Percentiles rank a stretch among this genome's conserved stretches.
Conservation (phyloP, 2,113 vertebrate genomes). For the Macrotus californicus region DNA sequence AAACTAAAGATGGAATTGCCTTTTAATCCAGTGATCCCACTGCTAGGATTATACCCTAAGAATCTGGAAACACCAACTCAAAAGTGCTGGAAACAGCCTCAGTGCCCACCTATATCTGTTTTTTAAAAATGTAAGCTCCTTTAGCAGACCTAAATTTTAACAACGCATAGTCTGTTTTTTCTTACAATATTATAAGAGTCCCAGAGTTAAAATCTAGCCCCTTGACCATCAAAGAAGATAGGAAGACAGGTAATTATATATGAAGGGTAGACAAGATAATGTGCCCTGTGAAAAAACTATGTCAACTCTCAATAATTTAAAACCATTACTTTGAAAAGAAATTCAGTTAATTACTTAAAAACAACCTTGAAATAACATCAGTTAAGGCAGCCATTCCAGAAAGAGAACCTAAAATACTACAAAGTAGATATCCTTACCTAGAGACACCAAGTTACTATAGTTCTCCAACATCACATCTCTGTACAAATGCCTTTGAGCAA, state of each 20-base stretch:
- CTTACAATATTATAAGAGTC: background rate
- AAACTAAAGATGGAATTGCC: too few species aligned
- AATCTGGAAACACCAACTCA: too few species aligned
- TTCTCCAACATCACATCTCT: slow-evolving; percentile 66
- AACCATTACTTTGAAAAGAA: slow-evolving; percentile 28
- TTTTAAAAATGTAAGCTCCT: background rate
- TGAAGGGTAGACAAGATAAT: background rate
- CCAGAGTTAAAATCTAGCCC: background rate
- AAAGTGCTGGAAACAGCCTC: too few species aligned
- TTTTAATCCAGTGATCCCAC: too few species aligned
- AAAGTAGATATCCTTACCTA: slow-evolving; percentile 39
- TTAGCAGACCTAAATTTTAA: background rate
- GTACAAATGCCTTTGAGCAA: slow-evolving; percentile 51
- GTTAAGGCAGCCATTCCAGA: background rate
- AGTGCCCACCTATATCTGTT: too few species aligned
- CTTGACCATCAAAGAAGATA: background rate
- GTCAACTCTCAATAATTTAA: background rate
- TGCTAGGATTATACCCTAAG: too few species aligned
- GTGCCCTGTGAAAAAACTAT: background rate
- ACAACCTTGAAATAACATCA: background rate
- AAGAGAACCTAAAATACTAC: background rate
- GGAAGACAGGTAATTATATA: background rate
- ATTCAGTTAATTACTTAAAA: slow-evolving; percentile 30
- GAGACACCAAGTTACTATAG: slow-evolving; percentile 52
- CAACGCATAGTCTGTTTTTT: background rate